Evolutionary conservation across 2,113 vertebrate genomes (phyloP).

Genomic region (Passer domesticus): DNA sequence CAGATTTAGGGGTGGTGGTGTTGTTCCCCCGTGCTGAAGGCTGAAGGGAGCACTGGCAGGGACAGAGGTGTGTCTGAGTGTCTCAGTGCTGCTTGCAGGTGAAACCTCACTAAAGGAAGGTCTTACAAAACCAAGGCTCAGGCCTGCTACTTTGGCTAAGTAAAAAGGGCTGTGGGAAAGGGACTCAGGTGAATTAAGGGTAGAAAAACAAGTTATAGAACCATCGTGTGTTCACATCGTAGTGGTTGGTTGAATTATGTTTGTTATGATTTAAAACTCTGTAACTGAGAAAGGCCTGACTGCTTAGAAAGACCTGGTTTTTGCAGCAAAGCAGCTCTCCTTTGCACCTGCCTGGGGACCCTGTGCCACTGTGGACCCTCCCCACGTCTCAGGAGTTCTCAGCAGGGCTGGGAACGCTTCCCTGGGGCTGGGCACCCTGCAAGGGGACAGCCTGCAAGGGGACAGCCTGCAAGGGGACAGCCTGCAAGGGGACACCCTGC

Average conservation of each 20-base stretch:
- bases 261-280: not conserved
- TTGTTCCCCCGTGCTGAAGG: not conserved
- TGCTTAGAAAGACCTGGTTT: not conserved
- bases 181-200: not conserved
- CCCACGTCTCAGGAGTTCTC: not conserved
- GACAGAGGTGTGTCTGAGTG: not conserved
- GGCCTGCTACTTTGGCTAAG: not conserved
- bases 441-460: too few relatives aligned
- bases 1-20: not conserved
- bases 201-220: not conserved
- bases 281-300: not conserved
- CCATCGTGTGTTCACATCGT: fast-evolving
- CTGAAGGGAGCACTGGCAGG: not conserved
- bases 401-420: not conserved
- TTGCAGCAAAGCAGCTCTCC: not conserved
- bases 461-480: not conserved
- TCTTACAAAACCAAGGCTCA: not conserved
- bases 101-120: not conserved
- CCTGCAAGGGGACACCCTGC: too few relatives aligned
- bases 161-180: not conserved
- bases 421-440: not conserved
- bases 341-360: not conserved
- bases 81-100: not conserved
- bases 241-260: not conserved
- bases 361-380: not conserved